Evolutionary conservation across 1,140 invertebrate species (phyloP), one percentile per base, ranked within the genome.

Genomic region (Dufourea novaeangliae): DNA sequence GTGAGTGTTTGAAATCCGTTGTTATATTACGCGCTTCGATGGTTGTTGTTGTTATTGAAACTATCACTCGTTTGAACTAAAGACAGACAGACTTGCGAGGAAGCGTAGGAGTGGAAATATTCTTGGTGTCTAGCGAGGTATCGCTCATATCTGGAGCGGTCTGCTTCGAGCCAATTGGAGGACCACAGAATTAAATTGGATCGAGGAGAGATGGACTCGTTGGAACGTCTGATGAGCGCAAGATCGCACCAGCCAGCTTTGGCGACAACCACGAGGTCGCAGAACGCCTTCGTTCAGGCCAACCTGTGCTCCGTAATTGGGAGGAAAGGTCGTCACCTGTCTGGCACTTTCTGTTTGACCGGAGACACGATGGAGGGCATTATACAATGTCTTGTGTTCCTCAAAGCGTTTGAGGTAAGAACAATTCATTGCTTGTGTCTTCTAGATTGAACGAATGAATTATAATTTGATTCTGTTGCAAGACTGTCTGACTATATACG

Each of bases 341-440:
- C 96, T 8, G 97, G 96, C 70, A 97, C 96, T 56, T 97, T 97
- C 92, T 97, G 96, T 87, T 94, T 97, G 46, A 96, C 96, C 39
- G 96, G 96, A 39, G 97, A 97, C 92, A 97, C 97, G 62, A 97
- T 97, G 97, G 97, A 97, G 88, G 97, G 96, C 83, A 97, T 97
- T 87, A 97, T 97, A 91, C 97, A 97, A 93, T 97, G 97, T 92
- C 94, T 97, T 84, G 97, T 97, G 84, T 97, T 97, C 93, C 94
- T 97, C 88, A 97, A 97, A 93, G 97, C 97, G 39, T 97, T 97
- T 89, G 97, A 96, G 96, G 97, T 97, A 95, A 96, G 96, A 94
- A 8, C 59, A 37, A 12, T 39, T 46, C 22, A 10, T 17, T 50
- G n/a, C n/a, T n/a, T n/a, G n/a, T n/a, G n/a, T n/a, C n/a, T n/a